These are phyloP conservation scores for Sinosuthora webbiana DNA, from an alignment of 2,113 vertebrate species.

Conservation along the genomic window DNA sequence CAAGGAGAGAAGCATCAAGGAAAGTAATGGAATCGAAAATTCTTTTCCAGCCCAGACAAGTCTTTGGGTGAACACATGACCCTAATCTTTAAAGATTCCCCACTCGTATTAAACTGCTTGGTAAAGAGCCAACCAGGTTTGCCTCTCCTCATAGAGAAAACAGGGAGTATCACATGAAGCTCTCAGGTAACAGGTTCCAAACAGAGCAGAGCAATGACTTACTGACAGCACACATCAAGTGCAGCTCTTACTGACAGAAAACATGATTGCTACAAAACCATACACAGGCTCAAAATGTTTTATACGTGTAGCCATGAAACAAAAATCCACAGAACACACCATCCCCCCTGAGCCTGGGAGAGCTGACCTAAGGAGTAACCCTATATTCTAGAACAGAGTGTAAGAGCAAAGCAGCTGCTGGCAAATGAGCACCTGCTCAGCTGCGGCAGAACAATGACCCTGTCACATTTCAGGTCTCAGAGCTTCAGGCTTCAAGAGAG, in stretches of 20 bases:
- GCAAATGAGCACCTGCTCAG: background rate
- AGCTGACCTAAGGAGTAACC: background rate
- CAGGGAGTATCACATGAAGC: background rate
- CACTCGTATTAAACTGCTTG: background rate
- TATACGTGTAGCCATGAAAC: background rate
- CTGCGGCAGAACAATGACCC: background rate
- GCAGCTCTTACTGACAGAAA: background rate
- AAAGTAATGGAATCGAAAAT: background rate
- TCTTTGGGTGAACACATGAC: background rate
- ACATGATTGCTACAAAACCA: background rate
- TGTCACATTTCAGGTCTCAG: background rate
- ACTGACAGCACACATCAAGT: background rate
- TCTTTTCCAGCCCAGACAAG: background rate
- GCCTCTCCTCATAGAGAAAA: background rate
- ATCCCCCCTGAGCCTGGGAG: background rate
- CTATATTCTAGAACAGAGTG: background rate
- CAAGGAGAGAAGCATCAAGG: background rate
- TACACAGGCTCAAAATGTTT: fast-evolving
- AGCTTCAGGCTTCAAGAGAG: background rate
- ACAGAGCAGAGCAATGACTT: background rate
- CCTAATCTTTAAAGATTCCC: background rate
- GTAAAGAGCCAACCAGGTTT: background rate
- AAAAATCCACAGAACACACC: background rate
- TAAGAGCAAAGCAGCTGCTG: background rate
- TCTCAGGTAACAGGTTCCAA: background rate